Evolutionary conservation across 2,113 vertebrate genomes (phyloP).

Genomic region (Orientallactaga bullata): DNA sequence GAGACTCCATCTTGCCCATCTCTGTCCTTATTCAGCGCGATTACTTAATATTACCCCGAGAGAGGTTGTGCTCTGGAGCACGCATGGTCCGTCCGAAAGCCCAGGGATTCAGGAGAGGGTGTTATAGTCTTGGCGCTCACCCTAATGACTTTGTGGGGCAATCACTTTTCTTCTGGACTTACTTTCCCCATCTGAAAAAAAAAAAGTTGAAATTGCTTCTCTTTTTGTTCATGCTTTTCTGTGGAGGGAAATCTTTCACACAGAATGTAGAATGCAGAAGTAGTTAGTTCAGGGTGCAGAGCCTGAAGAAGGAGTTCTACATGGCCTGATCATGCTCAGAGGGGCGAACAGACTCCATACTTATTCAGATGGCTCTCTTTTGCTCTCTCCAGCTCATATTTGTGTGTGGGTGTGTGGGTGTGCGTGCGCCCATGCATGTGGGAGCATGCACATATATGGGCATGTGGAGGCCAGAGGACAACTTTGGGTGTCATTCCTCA

Average conservation of each 20-base stretch:
- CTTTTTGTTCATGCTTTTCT: background rate
- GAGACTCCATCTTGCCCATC: background rate
- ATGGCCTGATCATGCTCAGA: background rate
- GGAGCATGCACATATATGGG: too few species aligned
- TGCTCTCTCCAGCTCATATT: background rate
- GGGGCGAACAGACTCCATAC: background rate
- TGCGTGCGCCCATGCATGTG: too few species aligned
- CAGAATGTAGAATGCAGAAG: background rate
- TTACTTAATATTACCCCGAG: background rate
- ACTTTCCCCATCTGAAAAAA: conserved; percentile 16
- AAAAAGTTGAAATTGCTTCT: conserved; percentile 12
- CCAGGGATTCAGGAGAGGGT: background rate
- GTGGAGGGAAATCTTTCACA: background rate
- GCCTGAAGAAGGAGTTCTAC: background rate
- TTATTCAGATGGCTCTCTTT: background rate
- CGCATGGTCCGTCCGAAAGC: background rate
- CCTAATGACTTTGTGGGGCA: background rate
- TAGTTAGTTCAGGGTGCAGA: background rate
- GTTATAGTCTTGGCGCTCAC: background rate
- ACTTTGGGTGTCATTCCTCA: too few species aligned
- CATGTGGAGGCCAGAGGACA: too few species aligned
- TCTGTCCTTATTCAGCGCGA: background rate
- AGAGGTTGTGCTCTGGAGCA: background rate
- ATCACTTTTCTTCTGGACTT: background rate
- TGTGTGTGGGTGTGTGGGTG: background rate